Percentiles rank a stretch among this genome's conserved stretches.
Evolutionary conservation across 2,113 vertebrate species (phyloP).

Genomic region (Talpa occidentalis): DNA sequence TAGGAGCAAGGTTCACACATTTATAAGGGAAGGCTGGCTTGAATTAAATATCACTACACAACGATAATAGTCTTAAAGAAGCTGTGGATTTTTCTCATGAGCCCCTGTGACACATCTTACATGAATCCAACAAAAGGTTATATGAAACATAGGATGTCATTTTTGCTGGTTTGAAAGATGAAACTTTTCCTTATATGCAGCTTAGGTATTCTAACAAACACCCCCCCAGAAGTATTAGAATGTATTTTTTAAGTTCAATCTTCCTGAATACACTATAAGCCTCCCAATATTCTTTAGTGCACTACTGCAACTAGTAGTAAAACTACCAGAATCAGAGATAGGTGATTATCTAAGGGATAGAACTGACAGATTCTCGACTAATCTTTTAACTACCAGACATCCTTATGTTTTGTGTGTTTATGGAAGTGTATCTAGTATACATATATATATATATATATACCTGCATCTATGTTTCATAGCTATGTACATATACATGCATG

Average conservation of each 20-base stretch:
- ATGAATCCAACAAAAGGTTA: neutral
- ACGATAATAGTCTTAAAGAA: neutral
- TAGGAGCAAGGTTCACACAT: neutral
- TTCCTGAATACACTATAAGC: conserved; percentile 44
- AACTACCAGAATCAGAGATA: neutral
- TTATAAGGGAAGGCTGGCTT: neutral
- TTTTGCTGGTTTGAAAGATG: conserved; percentile 50
- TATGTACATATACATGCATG: no score
- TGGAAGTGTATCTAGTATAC: neutral
- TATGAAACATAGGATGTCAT: neutral
- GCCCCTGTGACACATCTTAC: neutral
- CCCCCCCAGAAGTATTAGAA: conserved; percentile 39
- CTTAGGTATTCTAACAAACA: conserved; percentile 53
- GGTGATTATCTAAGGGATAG: neutral
- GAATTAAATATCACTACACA: neutral
- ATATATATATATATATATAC: neutral
- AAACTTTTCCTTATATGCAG: conserved; percentile 38
- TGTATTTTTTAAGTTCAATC: conserved; percentile 51
- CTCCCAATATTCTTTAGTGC: conserved; percentile 15
- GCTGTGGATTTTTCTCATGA: neutral
- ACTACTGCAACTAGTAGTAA: neutral
- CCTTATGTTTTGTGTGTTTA: neutral
- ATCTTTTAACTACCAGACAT: neutral
- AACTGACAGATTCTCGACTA: neutral
- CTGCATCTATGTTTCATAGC: neutral